Percentiles rank a stretch among this genome's conserved stretches.
Conservation (phyloP, 2,888 invertebrate species). For the Miltochrista miniata region DNA sequence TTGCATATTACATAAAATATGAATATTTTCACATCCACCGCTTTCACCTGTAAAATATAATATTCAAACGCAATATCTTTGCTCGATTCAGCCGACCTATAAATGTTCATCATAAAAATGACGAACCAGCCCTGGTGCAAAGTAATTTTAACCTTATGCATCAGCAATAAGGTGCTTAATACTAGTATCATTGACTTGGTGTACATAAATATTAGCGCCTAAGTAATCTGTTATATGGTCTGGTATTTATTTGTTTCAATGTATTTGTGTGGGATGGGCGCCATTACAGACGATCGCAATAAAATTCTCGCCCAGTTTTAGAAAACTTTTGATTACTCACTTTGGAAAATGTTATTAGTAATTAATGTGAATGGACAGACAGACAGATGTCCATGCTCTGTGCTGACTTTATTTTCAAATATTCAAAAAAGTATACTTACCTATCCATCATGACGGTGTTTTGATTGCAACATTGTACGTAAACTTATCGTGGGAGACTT, state of each 20-base stretch:
- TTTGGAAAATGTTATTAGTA: too few species aligned
- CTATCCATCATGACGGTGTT: too few species aligned
- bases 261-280: constrained; percentile 25
- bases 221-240: constrained; percentile 44
- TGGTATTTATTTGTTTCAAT: constrained; percentile 43
- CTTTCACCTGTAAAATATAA: constrained; percentile 45
- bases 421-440: too few species aligned
- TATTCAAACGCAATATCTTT: constrained; percentile 48
- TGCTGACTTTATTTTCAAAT: too few species aligned
- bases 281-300: constrained; percentile 17
- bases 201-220: constrained; percentile 42
- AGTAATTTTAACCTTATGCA: constrained; percentile 19
- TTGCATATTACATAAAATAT: constrained; percentile 34
- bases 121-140: constrained; percentile 22
- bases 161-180: not conserved
- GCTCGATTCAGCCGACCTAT: constrained; percentile 38
- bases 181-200: constrained; percentile 16
- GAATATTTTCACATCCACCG: constrained; percentile 27
- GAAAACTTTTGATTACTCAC: too few species aligned
- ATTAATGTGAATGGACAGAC: too few species aligned
- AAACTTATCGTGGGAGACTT: too few species aligned
- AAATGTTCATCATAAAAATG: constrained; percentile 56
- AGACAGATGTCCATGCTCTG: too few species aligned
- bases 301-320: constrained; percentile 8
- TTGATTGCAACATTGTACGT: too few species aligned